These are phyloP conservation scores for Crambe crambe DNA, from an alignment of 37 sponge, comb jelly and placozoan species.

Conservation along the genomic window DNA sequence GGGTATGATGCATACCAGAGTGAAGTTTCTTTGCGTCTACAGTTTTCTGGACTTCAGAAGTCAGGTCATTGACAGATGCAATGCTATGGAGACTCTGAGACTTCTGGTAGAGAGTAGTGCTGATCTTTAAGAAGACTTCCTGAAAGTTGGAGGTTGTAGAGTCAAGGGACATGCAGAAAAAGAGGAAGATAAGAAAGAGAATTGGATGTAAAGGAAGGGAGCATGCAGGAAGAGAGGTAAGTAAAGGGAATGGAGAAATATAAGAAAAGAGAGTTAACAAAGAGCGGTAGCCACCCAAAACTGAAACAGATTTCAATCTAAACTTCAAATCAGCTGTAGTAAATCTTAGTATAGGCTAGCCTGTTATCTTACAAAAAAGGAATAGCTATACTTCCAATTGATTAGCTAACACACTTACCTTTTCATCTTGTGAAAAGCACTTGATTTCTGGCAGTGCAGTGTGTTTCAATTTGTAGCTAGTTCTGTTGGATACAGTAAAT, in stretches of 20 bases:
- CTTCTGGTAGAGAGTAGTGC: conserved; percentile 8
- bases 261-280: not conserved
- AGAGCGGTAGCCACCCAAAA: not conserved
- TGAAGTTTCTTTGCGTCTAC: not conserved
- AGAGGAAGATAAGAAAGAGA: not conserved
- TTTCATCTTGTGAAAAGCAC: conserved; percentile 15
- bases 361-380: too few species aligned
- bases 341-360: too few species aligned
- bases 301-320: too few species aligned
- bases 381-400: not conserved
- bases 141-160: not conserved
- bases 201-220: not conserved
- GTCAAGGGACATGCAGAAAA: not conserved
- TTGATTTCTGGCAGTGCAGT: not conserved
- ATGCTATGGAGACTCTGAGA: conserved; percentile 11
- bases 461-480: conserved; percentile 11
- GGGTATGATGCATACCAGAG: conserved; percentile 9
- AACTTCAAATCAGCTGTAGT: too few species aligned
- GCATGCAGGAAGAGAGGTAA: too few species aligned
- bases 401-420: not conserved
- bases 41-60: not conserved
- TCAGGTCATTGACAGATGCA: conserved; percentile 9
- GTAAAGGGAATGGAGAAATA: not conserved
- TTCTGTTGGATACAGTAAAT: not conserved
- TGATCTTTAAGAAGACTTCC: conserved; percentile 13